Conservation (phyloP, 1,140 invertebrate genomes). For the Drosophila navojoa region DNA sequence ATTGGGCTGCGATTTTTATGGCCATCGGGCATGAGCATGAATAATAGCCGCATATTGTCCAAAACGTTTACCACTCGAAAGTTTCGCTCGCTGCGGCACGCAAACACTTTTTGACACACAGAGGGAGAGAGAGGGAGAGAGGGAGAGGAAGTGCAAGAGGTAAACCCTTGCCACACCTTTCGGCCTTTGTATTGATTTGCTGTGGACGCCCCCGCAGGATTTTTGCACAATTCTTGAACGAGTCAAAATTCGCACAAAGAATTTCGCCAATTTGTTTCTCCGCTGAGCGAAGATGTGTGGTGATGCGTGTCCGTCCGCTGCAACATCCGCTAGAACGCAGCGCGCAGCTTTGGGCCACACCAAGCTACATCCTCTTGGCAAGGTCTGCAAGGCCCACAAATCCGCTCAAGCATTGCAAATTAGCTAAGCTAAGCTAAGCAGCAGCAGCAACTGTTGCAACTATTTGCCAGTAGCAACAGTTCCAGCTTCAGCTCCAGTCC, state of each 20-base stretch:
- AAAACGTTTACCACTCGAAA: slow-evolving; percentile 46
- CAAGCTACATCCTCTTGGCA: slow-evolving; percentile 58
- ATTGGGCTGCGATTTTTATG: slow-evolving; percentile 50
- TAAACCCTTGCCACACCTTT: slow-evolving; percentile 54
- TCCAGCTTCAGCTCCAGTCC: slow-evolving; percentile 34
- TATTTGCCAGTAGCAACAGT: slow-evolving; percentile 27
- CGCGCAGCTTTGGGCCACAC: not conserved
- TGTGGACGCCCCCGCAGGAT: slow-evolving; percentile 23
- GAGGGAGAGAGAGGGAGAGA: slow-evolving; percentile 8
- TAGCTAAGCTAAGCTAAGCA: slow-evolving; percentile 43
- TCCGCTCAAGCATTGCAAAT: slow-evolving; percentile 76
- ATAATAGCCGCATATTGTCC: slow-evolving; percentile 72
- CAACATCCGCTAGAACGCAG: slow-evolving; percentile 58
- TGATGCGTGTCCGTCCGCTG: slow-evolving; percentile 1
- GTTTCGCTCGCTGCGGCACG: slow-evolving; percentile 45
- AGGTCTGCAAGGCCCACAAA: slow-evolving; percentile 62
- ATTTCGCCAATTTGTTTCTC: slow-evolving; percentile 21
- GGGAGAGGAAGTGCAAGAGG: not conserved
- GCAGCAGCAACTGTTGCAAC: slow-evolving; percentile 37
- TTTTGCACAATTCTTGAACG: not conserved
- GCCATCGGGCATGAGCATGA: slow-evolving; percentile 49
- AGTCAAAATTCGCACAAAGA: not conserved
- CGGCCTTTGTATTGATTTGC: not conserved
- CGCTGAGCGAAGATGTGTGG: not conserved
- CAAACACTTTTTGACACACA: slow-evolving; percentile 19